Evolutionary conservation across 2,888 invertebrate species (phyloP).

Genomic region (Cryptocheilus praepositus): DNA sequence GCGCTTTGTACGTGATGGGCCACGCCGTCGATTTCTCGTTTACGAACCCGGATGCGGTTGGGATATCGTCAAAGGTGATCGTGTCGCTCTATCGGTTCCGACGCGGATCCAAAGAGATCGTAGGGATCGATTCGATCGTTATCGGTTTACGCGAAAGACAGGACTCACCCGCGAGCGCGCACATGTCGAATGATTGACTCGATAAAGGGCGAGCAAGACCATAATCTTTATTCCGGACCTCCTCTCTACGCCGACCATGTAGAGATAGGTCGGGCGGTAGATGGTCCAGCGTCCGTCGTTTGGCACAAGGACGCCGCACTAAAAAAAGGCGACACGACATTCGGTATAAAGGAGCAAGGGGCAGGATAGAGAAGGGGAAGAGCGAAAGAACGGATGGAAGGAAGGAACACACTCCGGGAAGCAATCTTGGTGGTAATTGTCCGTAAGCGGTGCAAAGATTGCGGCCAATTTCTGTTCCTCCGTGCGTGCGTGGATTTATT

Average conservation of each 20-base stretch:
- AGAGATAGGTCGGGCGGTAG: background rate
- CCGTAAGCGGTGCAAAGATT: constrained; percentile 65
- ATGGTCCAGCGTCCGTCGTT: background rate
- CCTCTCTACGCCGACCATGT: background rate
- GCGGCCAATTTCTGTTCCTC: constrained; percentile 64
- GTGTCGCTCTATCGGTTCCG: too few relatives aligned
- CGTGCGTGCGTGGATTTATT: constrained; percentile 57
- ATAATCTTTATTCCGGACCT: constrained; percentile 3
- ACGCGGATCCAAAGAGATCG: too few relatives aligned
- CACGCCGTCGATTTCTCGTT: too few relatives aligned
- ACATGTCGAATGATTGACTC: background rate
- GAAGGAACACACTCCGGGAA: constrained; percentile 40
- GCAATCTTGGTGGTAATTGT: constrained; percentile 67
- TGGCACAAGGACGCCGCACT: background rate
- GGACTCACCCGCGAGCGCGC: too few relatives aligned
- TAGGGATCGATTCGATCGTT: constrained; percentile 1
- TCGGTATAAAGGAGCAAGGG: background rate
- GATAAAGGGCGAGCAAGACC: constrained; percentile 1
- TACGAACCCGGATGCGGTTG: too few relatives aligned
- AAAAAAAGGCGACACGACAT: background rate
- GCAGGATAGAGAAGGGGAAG: background rate
- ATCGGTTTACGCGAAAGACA: too few relatives aligned
- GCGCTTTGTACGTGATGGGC: too few relatives aligned
- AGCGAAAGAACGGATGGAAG: constrained; percentile 22
- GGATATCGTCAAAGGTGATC: too few relatives aligned